phyloP scores from a whole-genome alignment of 2,797 vertebrate species.

The Catharus ustulatus region DNA sequence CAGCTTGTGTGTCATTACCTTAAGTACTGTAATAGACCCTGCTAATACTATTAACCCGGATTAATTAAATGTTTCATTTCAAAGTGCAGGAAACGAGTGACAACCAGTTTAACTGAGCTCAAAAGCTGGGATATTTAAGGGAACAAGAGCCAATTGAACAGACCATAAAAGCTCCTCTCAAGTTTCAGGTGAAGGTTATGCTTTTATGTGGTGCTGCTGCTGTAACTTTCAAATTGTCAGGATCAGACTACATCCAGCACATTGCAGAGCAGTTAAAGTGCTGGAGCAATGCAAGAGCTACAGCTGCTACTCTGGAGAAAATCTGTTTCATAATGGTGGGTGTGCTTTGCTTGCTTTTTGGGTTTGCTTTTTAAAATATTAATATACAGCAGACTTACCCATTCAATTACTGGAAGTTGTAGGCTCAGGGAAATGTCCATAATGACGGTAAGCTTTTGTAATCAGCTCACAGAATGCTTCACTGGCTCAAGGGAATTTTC shows the following conservation, averaged over 20 bases:
- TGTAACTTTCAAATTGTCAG: neutral
- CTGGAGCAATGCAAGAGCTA: neutral
- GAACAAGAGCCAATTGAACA: neutral
- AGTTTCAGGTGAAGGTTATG: neutral
- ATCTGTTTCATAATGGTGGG: rapidly evolving
- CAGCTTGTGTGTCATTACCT: neutral
- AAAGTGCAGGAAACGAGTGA: neutral
- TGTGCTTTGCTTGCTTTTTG: neutral
- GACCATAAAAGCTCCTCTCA: neutral
- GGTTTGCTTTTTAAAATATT: neutral
- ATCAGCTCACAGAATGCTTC: neutral
- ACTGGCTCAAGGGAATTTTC: neutral
- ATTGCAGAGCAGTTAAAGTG: rapidly evolving
- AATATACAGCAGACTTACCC: neutral
- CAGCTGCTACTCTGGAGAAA: neutral
- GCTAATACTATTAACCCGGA: neutral
- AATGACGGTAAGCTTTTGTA: rapidly evolving
- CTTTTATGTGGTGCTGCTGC: neutral
- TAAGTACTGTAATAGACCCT: neutral
- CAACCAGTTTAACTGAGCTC: neutral
- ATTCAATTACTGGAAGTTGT: neutral
- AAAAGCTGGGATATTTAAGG: neutral
- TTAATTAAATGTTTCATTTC: neutral
- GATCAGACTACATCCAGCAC: neutral
- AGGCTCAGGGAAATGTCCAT: neutral